Percentiles rank a stretch among this genome's conserved stretches.
phyloP scores from a whole-genome alignment of 2,888 invertebrate genomes.

The Mayetiola destructor region DNA sequence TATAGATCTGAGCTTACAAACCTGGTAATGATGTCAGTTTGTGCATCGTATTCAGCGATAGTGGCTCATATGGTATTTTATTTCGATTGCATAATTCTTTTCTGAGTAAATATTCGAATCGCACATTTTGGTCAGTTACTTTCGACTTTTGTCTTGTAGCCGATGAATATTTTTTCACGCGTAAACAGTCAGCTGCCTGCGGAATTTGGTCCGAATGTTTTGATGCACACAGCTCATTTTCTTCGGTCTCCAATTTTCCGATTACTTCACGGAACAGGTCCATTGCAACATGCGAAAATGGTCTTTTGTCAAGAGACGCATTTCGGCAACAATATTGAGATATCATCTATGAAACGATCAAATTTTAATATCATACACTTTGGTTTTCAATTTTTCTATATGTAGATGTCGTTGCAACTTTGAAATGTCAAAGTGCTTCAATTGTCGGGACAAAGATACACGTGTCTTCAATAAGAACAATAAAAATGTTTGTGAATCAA shows the following conservation, averaged over 20 bases:
- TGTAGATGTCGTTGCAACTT: too few species aligned
- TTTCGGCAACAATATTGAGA: conserved; percentile 43
- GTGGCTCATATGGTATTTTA: conserved; percentile 13
- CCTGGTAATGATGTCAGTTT: too few species aligned
- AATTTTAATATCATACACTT: too few species aligned
- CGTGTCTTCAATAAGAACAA: too few species aligned
- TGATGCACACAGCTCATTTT: background rate
- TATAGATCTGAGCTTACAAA: too few species aligned
- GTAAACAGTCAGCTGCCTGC: conserved; percentile 20
- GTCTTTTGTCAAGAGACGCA: conserved; percentile 38
- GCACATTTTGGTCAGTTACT: background rate
- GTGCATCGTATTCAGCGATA: too few species aligned
- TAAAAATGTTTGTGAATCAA: too few species aligned
- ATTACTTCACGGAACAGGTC: conserved; percentile 41
- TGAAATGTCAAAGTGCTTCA: too few species aligned
- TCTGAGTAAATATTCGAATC: conserved; percentile 6
- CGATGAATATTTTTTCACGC: conserved; percentile 16
- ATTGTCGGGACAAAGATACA: too few species aligned
- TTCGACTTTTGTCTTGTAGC: background rate
- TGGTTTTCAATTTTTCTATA: too few species aligned
- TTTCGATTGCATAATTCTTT: background rate
- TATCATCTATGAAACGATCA: conserved; percentile 39
- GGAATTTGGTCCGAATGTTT: conserved; percentile 21
- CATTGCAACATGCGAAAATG: conserved; percentile 48
- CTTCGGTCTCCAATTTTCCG: background rate